Conservation (phyloP, 2,113 vertebrate genomes). For the Prionailurus viverrinus region DNA sequence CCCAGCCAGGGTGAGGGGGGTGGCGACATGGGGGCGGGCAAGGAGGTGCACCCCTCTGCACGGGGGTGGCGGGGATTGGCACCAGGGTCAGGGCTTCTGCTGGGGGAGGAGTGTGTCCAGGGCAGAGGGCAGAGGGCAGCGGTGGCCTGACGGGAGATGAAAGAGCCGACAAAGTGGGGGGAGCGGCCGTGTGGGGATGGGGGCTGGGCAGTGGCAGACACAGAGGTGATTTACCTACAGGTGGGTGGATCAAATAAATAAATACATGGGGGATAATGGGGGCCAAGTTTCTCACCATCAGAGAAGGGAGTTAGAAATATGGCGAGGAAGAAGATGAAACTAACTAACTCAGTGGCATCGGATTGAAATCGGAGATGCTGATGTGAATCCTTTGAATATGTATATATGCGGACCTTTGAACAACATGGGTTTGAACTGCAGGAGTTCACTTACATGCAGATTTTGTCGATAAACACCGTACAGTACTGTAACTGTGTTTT, state of each 20-base stretch:
- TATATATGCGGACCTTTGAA: not conserved
- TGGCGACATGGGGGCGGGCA: not conserved
- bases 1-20: not conserved
- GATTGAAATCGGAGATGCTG: not conserved
- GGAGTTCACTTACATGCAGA: not conserved
- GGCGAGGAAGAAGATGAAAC: not conserved
- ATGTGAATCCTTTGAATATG: not conserved
- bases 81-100: not conserved
- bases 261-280: not conserved
- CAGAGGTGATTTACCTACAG: rapidly evolving
- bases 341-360: not conserved
- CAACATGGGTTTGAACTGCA: not conserved
- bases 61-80: not conserved
- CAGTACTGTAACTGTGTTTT: not conserved
- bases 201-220: not conserved
- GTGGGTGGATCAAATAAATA: not conserved
- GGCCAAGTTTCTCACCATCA: not conserved
- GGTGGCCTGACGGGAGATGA: not conserved
- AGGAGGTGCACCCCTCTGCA: no score
- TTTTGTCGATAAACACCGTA: not conserved
- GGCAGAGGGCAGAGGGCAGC: not conserved
- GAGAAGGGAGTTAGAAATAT: not conserved
- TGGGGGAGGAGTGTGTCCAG: not conserved
- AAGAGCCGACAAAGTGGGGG: not conserved
- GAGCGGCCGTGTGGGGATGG: rapidly evolving